These are phyloP conservation scores for Theretra japonica DNA, from an alignment of 2,888 invertebrate species.

Conservation along the genomic window DNA sequence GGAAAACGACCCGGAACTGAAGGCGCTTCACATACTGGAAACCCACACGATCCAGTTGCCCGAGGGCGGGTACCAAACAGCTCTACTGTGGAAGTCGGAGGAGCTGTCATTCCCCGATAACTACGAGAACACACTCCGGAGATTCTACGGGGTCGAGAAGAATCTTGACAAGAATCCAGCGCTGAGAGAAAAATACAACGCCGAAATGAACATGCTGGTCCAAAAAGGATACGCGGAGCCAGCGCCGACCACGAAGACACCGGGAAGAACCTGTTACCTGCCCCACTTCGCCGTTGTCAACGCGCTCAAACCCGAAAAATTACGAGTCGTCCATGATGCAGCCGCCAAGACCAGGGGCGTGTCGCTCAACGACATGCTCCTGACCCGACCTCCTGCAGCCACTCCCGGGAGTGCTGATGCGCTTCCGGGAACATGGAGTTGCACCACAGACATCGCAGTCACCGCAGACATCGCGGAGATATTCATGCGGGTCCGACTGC, in stretches of 20 bases:
- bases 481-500: background rate
- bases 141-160: too few relatives aligned
- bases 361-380: background rate
- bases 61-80: too few relatives aligned
- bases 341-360: background rate
- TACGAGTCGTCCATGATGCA: background rate
- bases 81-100: too few relatives aligned
- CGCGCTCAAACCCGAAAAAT: background rate
- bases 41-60: too few relatives aligned
- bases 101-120: too few relatives aligned
- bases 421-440: background rate
- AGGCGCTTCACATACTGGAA: too few relatives aligned
- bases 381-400: background rate
- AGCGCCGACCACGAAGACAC: background rate
- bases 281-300: background rate
- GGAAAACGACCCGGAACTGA: too few relatives aligned
- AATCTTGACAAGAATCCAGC: too few relatives aligned
- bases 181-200: background rate
- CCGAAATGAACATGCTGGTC: background rate
- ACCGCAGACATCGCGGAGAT: background rate
- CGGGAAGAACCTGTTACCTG: background rate
- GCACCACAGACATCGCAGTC: too few relatives aligned
- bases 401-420: background rate
- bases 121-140: too few relatives aligned
- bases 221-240: background rate